These are phyloP conservation scores for Holothuria glaberrima DNA, from an alignment of 35 echinoderm and acorn worm species.

Conservation along the genomic window DNA sequence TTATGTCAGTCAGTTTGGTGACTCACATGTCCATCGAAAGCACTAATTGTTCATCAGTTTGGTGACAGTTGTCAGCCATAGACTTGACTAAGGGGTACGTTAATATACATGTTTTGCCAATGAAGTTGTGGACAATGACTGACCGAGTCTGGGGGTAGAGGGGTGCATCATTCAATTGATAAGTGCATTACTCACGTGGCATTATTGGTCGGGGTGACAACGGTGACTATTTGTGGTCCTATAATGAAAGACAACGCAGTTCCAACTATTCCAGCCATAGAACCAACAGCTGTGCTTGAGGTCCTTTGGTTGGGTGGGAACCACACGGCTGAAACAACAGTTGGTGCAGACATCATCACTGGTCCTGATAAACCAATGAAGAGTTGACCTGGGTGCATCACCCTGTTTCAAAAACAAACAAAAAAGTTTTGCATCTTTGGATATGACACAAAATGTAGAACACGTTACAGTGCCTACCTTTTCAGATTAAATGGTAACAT, in stretches of 20 bases:
- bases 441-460: neutral
- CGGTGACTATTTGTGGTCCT: conserved; percentile 79
- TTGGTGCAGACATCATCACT: conserved; percentile 74
- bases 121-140: too few relatives aligned
- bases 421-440: neutral
- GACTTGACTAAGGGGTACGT: too few relatives aligned
- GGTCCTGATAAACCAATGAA: conserved; percentile 84
- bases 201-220: neutral
- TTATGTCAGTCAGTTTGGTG: too few relatives aligned
- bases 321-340: conserved; percentile 80
- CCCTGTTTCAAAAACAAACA: conserved; percentile 53
- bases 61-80: too few relatives aligned
- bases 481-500: too few relatives aligned
- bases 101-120: too few relatives aligned
- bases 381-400: conserved; percentile 80
- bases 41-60: too few relatives aligned
- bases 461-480: neutral
- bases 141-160: too few relatives aligned
- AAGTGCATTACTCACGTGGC: conserved; percentile 57
- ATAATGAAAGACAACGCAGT: conserved; percentile 85
- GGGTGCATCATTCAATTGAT: too few relatives aligned
- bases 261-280: conserved; percentile 60
- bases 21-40: too few relatives aligned
- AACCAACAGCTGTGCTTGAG: conserved; percentile 75
- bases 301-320: conserved; percentile 88